Conservation (phyloP, 2,888 invertebrate species). For the Brachypalpus laphriformis region DNA sequence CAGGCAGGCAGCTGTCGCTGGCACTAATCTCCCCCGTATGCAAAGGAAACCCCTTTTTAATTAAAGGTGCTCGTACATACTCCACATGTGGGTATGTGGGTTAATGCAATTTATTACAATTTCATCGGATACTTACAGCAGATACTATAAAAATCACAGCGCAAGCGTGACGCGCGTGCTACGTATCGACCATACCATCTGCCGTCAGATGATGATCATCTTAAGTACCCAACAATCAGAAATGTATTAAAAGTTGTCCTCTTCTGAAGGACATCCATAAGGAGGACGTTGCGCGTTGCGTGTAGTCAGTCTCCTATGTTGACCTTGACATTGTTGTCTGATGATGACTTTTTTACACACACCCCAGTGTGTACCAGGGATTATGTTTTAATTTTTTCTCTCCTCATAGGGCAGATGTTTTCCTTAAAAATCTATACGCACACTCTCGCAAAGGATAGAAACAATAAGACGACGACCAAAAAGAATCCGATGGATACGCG, state of each 20-base stretch:
- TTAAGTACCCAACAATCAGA: constrained; percentile 22
- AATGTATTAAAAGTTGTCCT: constrained; percentile 14
- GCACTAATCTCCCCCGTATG: constrained; percentile 64
- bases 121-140: constrained; percentile 4
- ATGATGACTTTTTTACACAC: constrained; percentile 54
- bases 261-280: constrained; percentile 20
- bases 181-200: constrained; percentile 19
- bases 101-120: constrained; percentile 31
- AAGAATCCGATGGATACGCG: constrained; percentile 14
- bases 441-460: constrained; percentile 25
- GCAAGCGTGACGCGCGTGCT: constrained; percentile 38
- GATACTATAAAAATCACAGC: constrained; percentile 34
- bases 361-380: constrained; percentile 15
- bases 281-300: not conserved
- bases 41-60: constrained; percentile 35
- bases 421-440: constrained; percentile 39
- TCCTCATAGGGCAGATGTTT: constrained; percentile 53
- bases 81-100: constrained; percentile 56
- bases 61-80: constrained; percentile 36
- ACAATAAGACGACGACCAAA: too few relatives aligned
- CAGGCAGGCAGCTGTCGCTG: constrained; percentile 21
- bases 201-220: constrained; percentile 13
- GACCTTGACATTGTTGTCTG: constrained; percentile 67
- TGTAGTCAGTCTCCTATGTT: constrained; percentile 18
- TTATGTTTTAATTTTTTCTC: constrained; percentile 47